phyloP scores from a whole-genome alignment of 2,113 vertebrate species.

The Tachycineta bicolor region DNA sequence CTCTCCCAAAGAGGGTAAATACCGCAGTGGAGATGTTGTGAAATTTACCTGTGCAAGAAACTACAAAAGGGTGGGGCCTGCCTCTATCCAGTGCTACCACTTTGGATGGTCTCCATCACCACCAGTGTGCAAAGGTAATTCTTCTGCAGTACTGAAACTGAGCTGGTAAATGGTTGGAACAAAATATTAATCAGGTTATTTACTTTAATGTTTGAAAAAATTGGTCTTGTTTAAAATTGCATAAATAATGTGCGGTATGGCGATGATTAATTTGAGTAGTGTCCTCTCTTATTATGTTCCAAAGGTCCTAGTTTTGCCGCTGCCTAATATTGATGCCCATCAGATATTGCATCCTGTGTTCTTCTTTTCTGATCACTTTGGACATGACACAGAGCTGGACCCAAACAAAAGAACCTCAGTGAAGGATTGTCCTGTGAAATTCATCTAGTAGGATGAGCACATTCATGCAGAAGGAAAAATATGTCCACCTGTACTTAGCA shows the following conservation, averaged over 20 bases:
- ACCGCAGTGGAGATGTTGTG: slow-evolving; percentile 21
- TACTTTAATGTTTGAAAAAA: not conserved
- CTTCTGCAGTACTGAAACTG: not conserved
- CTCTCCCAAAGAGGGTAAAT: not conserved
- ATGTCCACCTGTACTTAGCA: not conserved
- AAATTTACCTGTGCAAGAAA: slow-evolving; percentile 54
- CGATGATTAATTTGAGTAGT: not conserved
- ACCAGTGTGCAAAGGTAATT: slow-evolving; percentile 73
- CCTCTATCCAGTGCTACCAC: slow-evolving; percentile 73
- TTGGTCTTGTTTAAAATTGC: not conserved
- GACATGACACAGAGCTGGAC: not conserved
- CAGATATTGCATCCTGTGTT: not conserved
- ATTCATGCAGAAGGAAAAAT: not conserved
- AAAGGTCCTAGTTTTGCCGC: not conserved
- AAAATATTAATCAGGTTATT: not conserved
- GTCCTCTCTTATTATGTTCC: not conserved
- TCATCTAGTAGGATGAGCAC: not conserved
- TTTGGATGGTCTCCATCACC: slow-evolving; percentile 75
- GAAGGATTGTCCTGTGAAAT: not conserved
- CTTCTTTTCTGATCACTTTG: not conserved
- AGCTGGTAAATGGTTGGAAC: not conserved
- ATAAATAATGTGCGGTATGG: not conserved
- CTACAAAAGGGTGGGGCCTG: slow-evolving; percentile 49
- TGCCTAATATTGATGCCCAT: not conserved
- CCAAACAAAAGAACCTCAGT: not conserved